A percentile compares a stretch with the other conserved stretches of the same genome.
These are phyloP conservation scores for Acromyrmex heyeri DNA, from an alignment of 1,140 invertebrate species.

Conservation along the genomic window DNA sequence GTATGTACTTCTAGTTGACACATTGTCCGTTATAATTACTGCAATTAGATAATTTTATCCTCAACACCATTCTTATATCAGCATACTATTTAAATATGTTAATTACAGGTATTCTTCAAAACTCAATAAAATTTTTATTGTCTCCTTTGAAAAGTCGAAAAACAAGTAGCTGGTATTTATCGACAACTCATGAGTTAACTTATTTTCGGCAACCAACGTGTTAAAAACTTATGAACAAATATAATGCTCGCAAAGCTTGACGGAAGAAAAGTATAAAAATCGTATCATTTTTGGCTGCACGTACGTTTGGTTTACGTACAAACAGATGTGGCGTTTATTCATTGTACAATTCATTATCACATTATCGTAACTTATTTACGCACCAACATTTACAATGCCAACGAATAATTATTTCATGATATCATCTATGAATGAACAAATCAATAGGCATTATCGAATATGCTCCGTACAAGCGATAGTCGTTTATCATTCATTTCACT, in stretches of 20 bases:
- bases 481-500: not conserved
- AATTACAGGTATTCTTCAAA: not conserved
- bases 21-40: not conserved
- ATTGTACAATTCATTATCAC: conserved; percentile 6
- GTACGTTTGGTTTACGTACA: not conserved
- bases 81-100: not conserved
- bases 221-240: not conserved
- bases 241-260: not conserved
- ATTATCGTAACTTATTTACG: conserved; percentile 35
- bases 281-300: not conserved
- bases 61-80: not conserved
- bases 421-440: not conserved
- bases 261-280: not conserved
- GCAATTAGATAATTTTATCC: not conserved
- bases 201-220: not conserved
- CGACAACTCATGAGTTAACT: not conserved
- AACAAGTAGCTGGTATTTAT: not conserved
- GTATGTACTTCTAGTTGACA: too few relatives aligned
- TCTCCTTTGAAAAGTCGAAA: not conserved
- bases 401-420: conserved; percentile 33
- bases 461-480: not conserved
- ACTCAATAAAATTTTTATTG: not conserved
- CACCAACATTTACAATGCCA: not conserved
- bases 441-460: conserved; percentile 11
- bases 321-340: not conserved